Base-by-base conservation (phyloP, 2,888 invertebrate genomes). In the Brachyopa scutellaris region DNA sequence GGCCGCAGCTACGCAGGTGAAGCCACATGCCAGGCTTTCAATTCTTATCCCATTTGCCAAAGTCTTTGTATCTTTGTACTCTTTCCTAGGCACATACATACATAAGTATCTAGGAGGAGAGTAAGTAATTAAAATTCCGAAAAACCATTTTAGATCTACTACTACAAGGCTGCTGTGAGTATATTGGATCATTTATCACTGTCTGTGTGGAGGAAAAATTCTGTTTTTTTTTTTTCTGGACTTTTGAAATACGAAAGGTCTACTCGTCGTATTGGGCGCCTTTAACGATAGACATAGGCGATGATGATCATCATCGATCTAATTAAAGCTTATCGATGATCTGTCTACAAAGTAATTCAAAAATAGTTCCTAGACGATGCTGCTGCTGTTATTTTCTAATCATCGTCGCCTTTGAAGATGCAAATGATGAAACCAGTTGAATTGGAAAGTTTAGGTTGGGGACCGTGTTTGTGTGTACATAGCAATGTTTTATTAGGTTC, bases 281-380 rank as follows among this genome's bases (percentile, higher is more conserved):
- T 55, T 45, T 53, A 55, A 45, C 51, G 53, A 61, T 45, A 67
- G 76, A 53, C 69, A 51, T 67, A 53, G 45, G 51, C 51, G n/a
- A 49, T n/a, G n/a, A 13, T 38, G 67, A 69, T 69, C 69, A 76
- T 74, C 79, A 80, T 76, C 74, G 80, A 80, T 80, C 80, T 76
- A 80, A 80, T 80, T 80, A 69, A 69, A 76, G 74, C 74, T 69
- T 64, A 76, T 80, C 80, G 80, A 69, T 69, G 76, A 76, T 80
- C 80, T 76, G 57, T 74, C 67, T 53, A 29, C 11, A 7, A 47
- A 62, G 74, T 61, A 67, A 62, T 76, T 80, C 40, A 31, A 76
- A 74, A 69, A 80, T 53, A 66, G 42, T 36, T 62, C 26, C n/a
- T 11, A 8, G 11, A 40, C 19, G 26, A 69, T 67, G 15, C 5